These are phyloP conservation scores for Progne subis DNA, from an alignment of 2,113 vertebrate species.

Conservation along the genomic window DNA sequence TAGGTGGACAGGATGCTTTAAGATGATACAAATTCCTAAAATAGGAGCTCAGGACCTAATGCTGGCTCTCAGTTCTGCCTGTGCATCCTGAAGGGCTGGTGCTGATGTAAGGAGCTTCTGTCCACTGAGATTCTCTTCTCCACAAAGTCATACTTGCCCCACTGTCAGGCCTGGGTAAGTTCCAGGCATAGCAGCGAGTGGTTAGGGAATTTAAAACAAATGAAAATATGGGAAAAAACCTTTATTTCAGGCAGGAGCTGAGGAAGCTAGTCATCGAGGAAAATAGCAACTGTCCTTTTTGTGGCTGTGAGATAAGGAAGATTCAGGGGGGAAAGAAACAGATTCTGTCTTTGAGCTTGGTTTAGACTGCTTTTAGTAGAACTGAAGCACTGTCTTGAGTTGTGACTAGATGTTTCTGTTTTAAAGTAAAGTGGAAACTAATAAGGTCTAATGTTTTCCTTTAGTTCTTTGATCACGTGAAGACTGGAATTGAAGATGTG, in stretches of 20 bases:
- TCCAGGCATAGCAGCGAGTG: neutral
- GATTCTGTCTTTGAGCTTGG: neutral
- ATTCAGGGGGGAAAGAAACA: neutral
- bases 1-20: neutral
- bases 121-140: neutral
- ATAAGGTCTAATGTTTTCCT: neutral
- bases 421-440: neutral
- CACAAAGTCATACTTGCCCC: neutral
- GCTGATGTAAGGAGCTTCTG: neutral
- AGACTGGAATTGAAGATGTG: constrained; percentile 93
- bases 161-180: neutral
- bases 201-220: neutral
- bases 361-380: neutral
- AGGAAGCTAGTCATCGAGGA: neutral
- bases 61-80: neutral
- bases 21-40: neutral
- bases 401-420: neutral
- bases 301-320: neutral
- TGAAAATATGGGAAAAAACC: neutral
- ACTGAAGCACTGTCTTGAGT: neutral
- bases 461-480: constrained; percentile 93
- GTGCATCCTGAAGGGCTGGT: neutral
- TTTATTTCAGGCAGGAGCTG: neutral
- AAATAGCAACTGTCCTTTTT: neutral
- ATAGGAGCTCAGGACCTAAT: neutral